phyloP scores from a whole-genome alignment of 2,888 invertebrate species.

The Cerastoderma edule region DNA sequence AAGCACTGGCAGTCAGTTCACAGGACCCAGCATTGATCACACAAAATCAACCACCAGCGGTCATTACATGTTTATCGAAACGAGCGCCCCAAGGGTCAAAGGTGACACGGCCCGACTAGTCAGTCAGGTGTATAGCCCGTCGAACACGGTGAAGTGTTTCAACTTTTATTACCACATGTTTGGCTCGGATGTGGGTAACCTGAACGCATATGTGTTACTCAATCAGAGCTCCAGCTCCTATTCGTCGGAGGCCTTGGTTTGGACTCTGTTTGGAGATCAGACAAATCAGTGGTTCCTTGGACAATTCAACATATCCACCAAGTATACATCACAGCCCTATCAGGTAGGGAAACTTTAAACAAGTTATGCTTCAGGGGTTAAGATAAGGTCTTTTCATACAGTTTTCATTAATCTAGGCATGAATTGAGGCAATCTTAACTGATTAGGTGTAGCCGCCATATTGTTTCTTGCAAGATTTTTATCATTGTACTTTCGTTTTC shows the following conservation, averaged over 20 bases:
- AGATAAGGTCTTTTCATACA: no score
- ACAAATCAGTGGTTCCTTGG: constrained; percentile 75
- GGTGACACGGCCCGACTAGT: constrained; percentile 69
- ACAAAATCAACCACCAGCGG: constrained; percentile 64
- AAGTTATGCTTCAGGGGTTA: not conserved
- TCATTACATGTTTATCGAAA: constrained; percentile 78
- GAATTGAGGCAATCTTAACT: no score
- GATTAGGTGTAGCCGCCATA: no score
- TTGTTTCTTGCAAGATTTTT: no score
- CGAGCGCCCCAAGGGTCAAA: constrained; percentile 62
- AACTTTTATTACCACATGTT: constrained; percentile 75
- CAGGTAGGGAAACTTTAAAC: constrained; percentile 57
- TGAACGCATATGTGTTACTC: constrained; percentile 65
- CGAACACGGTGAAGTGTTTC: constrained; percentile 61
- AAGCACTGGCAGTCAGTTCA: constrained; percentile 67
- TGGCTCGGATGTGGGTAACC: constrained; percentile 70
- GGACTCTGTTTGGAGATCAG: constrained; percentile 67
- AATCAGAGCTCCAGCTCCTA: constrained; percentile 63
- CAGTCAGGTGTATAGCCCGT: constrained; percentile 64
- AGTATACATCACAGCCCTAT: constrained; percentile 72
- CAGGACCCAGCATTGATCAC: constrained; percentile 78
- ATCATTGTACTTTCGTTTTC: no score
- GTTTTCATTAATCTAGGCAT: no score
- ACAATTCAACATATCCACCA: constrained; percentile 68
- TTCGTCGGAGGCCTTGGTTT: constrained; percentile 68